phyloP scores from a whole-genome alignment of 2,113 vertebrate genomes.

The Anolis carolinensis region DNA sequence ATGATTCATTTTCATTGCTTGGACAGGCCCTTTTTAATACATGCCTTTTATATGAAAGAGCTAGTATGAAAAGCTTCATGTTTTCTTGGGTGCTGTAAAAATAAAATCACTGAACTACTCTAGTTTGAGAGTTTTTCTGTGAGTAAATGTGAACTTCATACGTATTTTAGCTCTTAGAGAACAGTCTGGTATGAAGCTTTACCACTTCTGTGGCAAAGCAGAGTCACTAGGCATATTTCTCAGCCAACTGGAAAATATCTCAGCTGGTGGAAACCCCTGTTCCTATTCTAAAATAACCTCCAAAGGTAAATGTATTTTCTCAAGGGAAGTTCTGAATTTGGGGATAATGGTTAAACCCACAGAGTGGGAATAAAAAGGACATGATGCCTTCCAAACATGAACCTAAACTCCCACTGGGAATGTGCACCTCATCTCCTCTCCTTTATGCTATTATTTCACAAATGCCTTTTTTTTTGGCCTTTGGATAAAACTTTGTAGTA shows the following conservation, averaged over 20 bases:
- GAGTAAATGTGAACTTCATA: neutral
- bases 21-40: neutral
- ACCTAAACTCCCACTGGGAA: slow-evolving; percentile 48
- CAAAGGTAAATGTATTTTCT: slow-evolving; percentile 58
- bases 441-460: slow-evolving; percentile 48
- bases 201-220: neutral
- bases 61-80: too few relatives aligned
- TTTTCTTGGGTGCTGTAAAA: neutral
- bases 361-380: slow-evolving; percentile 59
- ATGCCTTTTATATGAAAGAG: neutral
- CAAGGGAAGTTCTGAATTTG: slow-evolving; percentile 46
- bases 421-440: slow-evolving; percentile 28
- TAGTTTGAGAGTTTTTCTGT: neutral
- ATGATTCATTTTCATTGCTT: neutral
- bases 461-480: slow-evolving; percentile 25
- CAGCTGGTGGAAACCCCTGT: neutral
- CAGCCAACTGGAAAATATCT: slow-evolving; percentile 35
- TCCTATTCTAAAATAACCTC: slow-evolving; percentile 53
- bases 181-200: neutral
- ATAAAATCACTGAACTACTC: neutral
- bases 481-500: slow-evolving; percentile 10
- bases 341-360: slow-evolving; percentile 52
- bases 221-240: slow-evolving; percentile 22
- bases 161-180: neutral
- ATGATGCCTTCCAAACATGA: slow-evolving; percentile 53